Evolutionary conservation across 1,140 invertebrate species (phyloP), one percentile per base, ranked within the genome.

Genomic region (Drosophila athabasca): DNA sequence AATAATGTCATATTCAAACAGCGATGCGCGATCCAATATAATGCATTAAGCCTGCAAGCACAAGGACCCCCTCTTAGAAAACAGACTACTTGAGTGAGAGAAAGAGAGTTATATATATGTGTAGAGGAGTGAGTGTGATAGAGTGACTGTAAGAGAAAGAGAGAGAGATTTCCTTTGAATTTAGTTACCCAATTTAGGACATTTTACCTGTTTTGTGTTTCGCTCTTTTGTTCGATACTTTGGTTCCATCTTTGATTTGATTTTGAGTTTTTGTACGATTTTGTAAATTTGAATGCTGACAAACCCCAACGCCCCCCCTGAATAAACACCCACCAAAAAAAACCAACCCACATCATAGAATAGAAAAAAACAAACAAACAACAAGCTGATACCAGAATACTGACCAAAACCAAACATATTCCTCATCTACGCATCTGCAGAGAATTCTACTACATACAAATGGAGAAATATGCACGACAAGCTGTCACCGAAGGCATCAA

Each of bases 381-480:
- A 75, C 41, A 71, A 75, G 76, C 60, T 69, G 62, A 51, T 59
- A 74, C 59, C 48, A 83, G 75, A 75, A 71, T 87, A 87, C 82
- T 87, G 82, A 87, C 82, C 82, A 75, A 79, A 62, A 65, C 79
- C 78, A 85, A 85, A 85, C 83, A 85, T 83, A 83, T 87, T 85
- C 82, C 82, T 87, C 82, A 87, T 87, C 82, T 87, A 88, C 83
- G 83, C 83, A 87, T 90, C 95, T 96, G 48, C 95, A 99, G 99
- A 93, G 99, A 99, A 94, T 99, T 99, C 94, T 99, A 98, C 94
- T 99, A 99, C 94, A 99, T 99, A 91, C 99, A 99, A 94, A 99
- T 99, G 98, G 99, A 99, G 94, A 99, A 99, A 93, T 99, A 99
- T 93, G 98, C 99, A 58, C 95, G 98, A 80, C 98, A 99, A 93